Conservation (phyloP, 2,888 invertebrate genomes). For the Scaeva pyrastri region DNA sequence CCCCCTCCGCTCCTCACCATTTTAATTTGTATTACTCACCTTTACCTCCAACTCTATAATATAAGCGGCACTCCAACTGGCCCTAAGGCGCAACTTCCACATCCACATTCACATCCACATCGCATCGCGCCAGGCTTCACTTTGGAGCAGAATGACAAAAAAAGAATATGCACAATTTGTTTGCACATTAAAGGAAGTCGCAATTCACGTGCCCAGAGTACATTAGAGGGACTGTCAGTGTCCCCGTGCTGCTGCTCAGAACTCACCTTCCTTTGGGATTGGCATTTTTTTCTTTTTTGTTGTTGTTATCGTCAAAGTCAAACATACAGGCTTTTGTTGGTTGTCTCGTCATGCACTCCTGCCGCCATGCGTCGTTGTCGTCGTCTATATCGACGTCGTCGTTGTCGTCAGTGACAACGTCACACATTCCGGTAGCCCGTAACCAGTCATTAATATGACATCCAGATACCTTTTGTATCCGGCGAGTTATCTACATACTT, state of each 20-base stretch:
- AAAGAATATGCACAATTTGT: slow-evolving; percentile 52
- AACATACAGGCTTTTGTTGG: not conserved
- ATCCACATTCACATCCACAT: too few species aligned
- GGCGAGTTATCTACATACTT: slow-evolving; percentile 47
- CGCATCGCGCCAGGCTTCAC: slow-evolving; percentile 40
- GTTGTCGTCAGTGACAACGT: slow-evolving; percentile 56
- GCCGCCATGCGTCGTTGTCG: slow-evolving; percentile 22
- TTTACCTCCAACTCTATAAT: not conserved
- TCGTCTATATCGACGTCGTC: slow-evolving; percentile 18
- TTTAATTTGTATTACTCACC: slow-evolving; percentile 63
- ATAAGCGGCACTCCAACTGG: slow-evolving; percentile 57
- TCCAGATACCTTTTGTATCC: slow-evolving; percentile 75
- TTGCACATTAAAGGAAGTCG: slow-evolving; percentile 71
- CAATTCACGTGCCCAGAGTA: slow-evolving; percentile 70
- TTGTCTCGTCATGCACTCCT: slow-evolving; percentile 22
- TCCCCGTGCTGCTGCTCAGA: slow-evolving; percentile 5
- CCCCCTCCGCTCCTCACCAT: too few species aligned
- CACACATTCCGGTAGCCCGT: slow-evolving; percentile 71
- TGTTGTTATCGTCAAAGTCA: too few species aligned
- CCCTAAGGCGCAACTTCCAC: slow-evolving; percentile 52
- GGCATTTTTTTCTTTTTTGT: too few species aligned
- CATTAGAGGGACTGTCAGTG: slow-evolving; percentile 61
- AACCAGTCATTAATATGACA: slow-evolving; percentile 75
- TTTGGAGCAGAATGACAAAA: not conserved
- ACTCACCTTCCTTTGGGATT: slow-evolving; percentile 3